A percentile compares a stretch with the other conserved stretches of the same genome.
phyloP scores from a whole-genome alignment of 2,113 vertebrate species.

The Paracanthobrama guichenoti region DNA sequence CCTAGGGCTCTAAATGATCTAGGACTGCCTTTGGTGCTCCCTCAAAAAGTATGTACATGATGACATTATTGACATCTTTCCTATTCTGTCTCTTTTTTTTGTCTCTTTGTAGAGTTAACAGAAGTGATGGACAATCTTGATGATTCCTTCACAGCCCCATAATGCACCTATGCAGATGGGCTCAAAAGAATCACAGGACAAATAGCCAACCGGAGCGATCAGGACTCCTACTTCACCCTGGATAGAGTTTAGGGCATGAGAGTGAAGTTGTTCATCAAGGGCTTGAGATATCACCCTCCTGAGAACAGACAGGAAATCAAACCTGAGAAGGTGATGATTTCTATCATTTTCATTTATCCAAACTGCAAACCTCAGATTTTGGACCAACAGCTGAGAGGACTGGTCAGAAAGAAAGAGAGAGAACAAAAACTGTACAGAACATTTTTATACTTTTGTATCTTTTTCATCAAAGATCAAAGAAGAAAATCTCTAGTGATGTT shows the following conservation, averaged over 20 bases:
- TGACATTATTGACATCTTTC: neutral
- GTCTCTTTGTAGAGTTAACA: conserved; percentile 78
- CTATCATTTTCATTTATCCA: conserved; percentile 46
- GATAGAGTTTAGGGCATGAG: conserved; percentile 49
- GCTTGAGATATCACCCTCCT: conserved; percentile 36
- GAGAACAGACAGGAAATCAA: conserved; percentile 25
- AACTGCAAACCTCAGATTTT: conserved; percentile 60
- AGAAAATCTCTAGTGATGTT: conserved; percentile 88
- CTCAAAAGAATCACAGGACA: conserved; percentile 44
- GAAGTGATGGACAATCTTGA: conserved; percentile 95
- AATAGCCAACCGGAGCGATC: conserved; percentile 28
- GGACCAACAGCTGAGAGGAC: conserved; percentile 14
- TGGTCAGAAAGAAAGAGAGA: conserved; percentile 34
- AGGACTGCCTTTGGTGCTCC: neutral
- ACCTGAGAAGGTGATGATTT: conserved; percentile 25
- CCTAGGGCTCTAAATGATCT: neutral
- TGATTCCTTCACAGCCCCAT: conserved; percentile 67
- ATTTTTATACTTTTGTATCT: conserved; percentile 98
- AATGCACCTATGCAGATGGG: conserved; percentile 55
- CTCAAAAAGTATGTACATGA: neutral
- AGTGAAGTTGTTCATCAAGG: conserved; percentile 25
- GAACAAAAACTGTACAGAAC: conserved; percentile 74
- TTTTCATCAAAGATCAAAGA: conserved; percentile 92
- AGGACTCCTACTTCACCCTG: conserved; percentile 46
- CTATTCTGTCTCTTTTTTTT: neutral